Percentiles rank a stretch among this genome's conserved stretches.
Evolutionary conservation across 2,888 invertebrate species (phyloP).

Genomic region (Drosophila limbata): DNA sequence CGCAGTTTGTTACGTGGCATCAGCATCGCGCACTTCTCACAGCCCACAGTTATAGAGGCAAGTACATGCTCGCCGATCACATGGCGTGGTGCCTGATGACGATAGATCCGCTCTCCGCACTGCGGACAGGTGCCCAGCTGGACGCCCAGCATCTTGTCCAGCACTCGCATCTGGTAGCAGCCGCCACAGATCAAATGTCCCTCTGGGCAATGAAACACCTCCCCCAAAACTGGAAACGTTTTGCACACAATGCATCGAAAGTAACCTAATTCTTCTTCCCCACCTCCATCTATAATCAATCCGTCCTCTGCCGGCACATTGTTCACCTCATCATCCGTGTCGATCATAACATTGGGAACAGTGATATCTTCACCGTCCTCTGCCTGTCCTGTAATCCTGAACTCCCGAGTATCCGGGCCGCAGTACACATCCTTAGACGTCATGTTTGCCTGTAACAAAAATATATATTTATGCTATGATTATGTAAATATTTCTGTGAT

Average conservation of each 20-base stretch:
- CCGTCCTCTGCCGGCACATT: slow-evolving; percentile 29
- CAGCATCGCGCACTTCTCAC: slow-evolving; percentile 15
- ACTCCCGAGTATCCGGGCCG: background rate
- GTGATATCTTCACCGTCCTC: background rate
- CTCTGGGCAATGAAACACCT: slow-evolving; percentile 30
- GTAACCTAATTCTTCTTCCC: too few species aligned
- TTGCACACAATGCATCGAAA: slow-evolving; percentile 37
- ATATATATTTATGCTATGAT: background rate
- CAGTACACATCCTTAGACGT: background rate
- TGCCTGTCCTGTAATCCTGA: background rate
- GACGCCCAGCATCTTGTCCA: slow-evolving; percentile 40
- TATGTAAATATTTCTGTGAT: slow-evolving; percentile 17
- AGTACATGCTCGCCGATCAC: slow-evolving; percentile 4
- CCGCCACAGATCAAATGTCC: slow-evolving; percentile 49
- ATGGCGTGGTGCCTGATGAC: slow-evolving; percentile 26
- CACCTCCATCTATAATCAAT: rapidly evolving
- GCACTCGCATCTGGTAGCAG: slow-evolving; percentile 50
- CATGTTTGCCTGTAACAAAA: background rate
- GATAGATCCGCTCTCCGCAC: slow-evolving; percentile 43
- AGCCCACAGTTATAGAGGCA: slow-evolving; percentile 3
- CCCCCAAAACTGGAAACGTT: slow-evolving; percentile 13
- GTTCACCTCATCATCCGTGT: slow-evolving; percentile 26
- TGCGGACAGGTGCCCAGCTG: slow-evolving; percentile 45
- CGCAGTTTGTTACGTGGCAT: slow-evolving; percentile 25
- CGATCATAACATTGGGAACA: background rate